phyloP scores from a whole-genome alignment of 2,113 vertebrate genomes.

The Cinclus cinclus region DNA sequence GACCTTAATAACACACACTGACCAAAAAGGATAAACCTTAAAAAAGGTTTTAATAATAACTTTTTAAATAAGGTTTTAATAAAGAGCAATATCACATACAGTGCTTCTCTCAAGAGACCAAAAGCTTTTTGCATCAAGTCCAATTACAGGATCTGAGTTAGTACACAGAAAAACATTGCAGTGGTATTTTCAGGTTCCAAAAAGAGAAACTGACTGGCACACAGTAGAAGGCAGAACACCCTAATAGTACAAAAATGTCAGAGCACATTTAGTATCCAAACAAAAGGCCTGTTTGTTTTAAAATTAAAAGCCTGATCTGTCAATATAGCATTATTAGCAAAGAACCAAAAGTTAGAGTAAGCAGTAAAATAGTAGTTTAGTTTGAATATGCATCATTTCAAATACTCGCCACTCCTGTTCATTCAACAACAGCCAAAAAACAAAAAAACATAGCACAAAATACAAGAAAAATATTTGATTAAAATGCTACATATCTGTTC shows the following conservation, averaged over 20 bases:
- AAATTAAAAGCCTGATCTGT: not conserved
- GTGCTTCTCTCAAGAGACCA: rapidly evolving
- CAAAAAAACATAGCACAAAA: not conserved
- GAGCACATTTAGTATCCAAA: not conserved
- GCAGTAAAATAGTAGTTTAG: not conserved
- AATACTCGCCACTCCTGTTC: not conserved
- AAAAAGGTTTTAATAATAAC: no score
- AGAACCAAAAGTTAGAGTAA: not conserved
- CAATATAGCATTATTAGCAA: not conserved
- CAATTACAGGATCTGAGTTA: rapidly evolving
- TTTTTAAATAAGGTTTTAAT: no score
- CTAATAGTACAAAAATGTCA: not conserved
- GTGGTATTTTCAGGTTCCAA: not conserved
- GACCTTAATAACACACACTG: not conserved
- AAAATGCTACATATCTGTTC: not conserved
- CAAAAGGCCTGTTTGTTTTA: not conserved
- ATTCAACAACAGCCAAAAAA: not conserved
- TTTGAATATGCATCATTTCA: not conserved
- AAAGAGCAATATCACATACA: not conserved
- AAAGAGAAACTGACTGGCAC: not conserved
- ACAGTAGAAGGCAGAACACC: not conserved
- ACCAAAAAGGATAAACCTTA: not conserved
- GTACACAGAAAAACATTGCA: not conserved
- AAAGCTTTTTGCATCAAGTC: not conserved
- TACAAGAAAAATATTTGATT: not conserved